phyloP scores from a whole-genome alignment of 2,113 vertebrate genomes.

The Myotis davidii region DNA sequence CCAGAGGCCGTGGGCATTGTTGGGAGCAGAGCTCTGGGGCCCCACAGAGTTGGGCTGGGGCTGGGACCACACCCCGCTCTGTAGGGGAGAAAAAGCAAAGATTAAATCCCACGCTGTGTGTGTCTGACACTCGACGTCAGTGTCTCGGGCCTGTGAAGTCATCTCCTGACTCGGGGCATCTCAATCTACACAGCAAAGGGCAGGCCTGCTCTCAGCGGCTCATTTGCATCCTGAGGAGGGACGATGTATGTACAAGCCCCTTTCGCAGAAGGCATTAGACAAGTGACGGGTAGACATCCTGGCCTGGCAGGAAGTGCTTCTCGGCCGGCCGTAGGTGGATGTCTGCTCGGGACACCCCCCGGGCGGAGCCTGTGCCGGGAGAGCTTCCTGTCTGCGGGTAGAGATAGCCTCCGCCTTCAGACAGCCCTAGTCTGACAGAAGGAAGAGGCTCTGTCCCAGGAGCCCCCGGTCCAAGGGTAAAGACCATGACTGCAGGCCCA shows the following conservation, averaged over 20 bases:
- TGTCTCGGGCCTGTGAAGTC: background rate
- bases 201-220: background rate
- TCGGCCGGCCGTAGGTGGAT: accelerated
- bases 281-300: background rate
- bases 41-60: background rate
- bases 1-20: background rate
- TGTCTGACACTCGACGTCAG: background rate
- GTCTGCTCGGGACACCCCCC: accelerated
- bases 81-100: background rate
- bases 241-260: background rate
- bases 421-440: background rate
- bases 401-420: background rate
- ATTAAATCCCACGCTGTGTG: constrained; percentile 52
- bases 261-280: no score
- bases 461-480: background rate
- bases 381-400: background rate
- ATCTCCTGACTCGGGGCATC: background rate
- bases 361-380: background rate
- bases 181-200: accelerated
- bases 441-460: background rate
- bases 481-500: background rate
- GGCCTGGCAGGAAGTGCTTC: background rate
- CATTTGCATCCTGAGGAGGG: background rate
- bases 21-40: background rate
- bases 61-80: background rate